Evolutionary conservation across 2,888 invertebrate species (phyloP).

Genomic region (Watsonalla cultraria): DNA sequence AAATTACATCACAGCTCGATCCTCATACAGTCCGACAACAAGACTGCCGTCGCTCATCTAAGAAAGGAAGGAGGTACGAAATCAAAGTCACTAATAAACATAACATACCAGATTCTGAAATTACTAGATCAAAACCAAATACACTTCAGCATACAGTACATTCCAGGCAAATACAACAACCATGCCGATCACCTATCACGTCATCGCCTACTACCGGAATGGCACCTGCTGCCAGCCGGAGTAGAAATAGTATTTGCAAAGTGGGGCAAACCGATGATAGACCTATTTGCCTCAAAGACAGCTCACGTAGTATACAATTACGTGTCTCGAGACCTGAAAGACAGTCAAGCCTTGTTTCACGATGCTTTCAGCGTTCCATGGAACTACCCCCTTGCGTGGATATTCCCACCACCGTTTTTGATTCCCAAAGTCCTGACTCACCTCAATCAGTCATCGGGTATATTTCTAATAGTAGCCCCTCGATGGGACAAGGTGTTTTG

Average conservation of each 20-base stretch:
- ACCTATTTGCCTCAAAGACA: constrained; percentile 20
- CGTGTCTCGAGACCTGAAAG: constrained; percentile 11
- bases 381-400: constrained; percentile 18
- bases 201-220: constrained; percentile 13
- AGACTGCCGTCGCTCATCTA: constrained; percentile 19
- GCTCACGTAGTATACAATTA: constrained; percentile 19
- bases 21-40: constrained; percentile 26
- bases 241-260: constrained; percentile 13
- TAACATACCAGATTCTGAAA: constrained; percentile 13
- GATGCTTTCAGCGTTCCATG: constrained; percentile 18
- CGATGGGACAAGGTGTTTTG: constrained; percentile 30
- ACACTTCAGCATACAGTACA: constrained; percentile 11
- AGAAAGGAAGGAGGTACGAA: constrained; percentile 31
- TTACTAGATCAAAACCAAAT: constrained; percentile 12
- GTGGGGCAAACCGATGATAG: constrained; percentile 19
- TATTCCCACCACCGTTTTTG: constrained; percentile 21
- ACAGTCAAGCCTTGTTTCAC: constrained; percentile 13
- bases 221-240: constrained; percentile 16
- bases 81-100: constrained; percentile 13
- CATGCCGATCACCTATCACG: constrained; percentile 21
- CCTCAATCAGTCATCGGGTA: constrained; percentile 17
- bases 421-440: constrained; percentile 15
- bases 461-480: constrained; percentile 21
- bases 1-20: constrained; percentile 3
- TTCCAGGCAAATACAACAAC: constrained; percentile 21